Evolutionary conservation across 2,797 vertebrate genomes (phyloP).

Genomic region (Cyprinodon diabolis): DNA sequence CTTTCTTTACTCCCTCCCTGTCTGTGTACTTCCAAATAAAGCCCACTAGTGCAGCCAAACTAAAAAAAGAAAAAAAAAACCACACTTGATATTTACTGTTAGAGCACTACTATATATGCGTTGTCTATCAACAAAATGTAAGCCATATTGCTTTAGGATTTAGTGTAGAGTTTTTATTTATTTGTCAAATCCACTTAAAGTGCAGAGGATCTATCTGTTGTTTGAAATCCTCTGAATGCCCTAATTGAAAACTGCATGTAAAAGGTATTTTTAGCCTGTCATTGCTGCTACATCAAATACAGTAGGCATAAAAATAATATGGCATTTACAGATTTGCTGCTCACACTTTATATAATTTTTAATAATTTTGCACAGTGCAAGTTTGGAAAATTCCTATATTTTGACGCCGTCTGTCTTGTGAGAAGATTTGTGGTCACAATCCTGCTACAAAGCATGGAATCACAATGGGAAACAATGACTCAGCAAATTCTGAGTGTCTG

Average conservation of each 20-base stretch:
- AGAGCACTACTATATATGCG: neutral
- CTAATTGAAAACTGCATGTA: too few relatives aligned
- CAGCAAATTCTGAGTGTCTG: neutral
- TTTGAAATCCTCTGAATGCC: neutral
- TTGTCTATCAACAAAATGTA: neutral
- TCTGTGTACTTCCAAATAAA: too few relatives aligned
- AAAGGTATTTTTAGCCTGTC: too few relatives aligned
- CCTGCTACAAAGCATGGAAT: neutral
- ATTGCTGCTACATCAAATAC: neutral
- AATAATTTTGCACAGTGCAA: too few relatives aligned
- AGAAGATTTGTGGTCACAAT: neutral
- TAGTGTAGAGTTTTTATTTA: neutral
- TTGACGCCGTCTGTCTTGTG: neutral
- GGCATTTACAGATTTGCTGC: neutral
- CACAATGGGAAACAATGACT: neutral
- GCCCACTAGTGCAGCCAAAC: too few relatives aligned
- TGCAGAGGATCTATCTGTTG: neutral
- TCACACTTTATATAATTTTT: neutral
- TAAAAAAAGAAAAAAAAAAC: too few relatives aligned
- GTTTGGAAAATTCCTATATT: neutral
- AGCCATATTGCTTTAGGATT: neutral
- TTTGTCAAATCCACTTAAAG: neutral
- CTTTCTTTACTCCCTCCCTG: too few relatives aligned
- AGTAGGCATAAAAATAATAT: neutral
- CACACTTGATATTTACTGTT: neutral